Evolutionary conservation across 1,140 invertebrate genomes (phyloP), one percentile per base, ranked within the genome.

Genomic region (Agrilus planipennis): DNA sequence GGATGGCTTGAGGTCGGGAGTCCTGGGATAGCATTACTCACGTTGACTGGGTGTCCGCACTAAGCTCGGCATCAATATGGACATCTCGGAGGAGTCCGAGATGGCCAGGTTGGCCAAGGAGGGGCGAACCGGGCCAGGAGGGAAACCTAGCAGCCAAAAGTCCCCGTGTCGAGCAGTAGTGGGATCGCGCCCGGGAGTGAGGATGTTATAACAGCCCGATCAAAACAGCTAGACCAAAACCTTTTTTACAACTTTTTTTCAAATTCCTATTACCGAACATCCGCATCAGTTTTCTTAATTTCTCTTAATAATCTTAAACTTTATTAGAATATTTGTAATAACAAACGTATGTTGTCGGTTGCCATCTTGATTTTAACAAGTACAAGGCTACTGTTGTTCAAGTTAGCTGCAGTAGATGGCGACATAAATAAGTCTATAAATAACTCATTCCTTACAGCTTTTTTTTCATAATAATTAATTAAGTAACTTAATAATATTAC

Each of bases 121-220:
- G 85, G 78, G 82, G 83, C 79, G 87, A 71, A 92, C 74, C 80
- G 88, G 88, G 85, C 84, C 86, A 92, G 88, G 81, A 81, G 82
- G 84, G 87, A 82, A 88, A 92, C 81, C 75, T 79, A 89, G 85
- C 87, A 90, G 84, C 83, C 84, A 88, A 89, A 87, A 92, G 85
- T 83, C 79, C 78, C 84, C 86, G 84, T 85, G 85, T 83, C 71
- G 80, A 72, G 82, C 85, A 89, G 88, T 90, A 91, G 87, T 87
- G 86, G 88, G 88, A 90, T 87, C 79, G 89, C 88, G 83, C 76
- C 84, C 75, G 84, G 85, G 89, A 92, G 88, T 89, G 79, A 75
- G 75, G 70, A 72, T 72, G 72, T 67, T 71, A 72, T 70, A 67
- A 65, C 74, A 89, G 84, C 87, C 84, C 69, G 75, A 71, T 75